A percentile compares a stretch with the other conserved stretches of the same genome.
Evolutionary conservation across 2,888 invertebrate genomes (phyloP).

Genomic region (Trichopria drosophilae): DNA sequence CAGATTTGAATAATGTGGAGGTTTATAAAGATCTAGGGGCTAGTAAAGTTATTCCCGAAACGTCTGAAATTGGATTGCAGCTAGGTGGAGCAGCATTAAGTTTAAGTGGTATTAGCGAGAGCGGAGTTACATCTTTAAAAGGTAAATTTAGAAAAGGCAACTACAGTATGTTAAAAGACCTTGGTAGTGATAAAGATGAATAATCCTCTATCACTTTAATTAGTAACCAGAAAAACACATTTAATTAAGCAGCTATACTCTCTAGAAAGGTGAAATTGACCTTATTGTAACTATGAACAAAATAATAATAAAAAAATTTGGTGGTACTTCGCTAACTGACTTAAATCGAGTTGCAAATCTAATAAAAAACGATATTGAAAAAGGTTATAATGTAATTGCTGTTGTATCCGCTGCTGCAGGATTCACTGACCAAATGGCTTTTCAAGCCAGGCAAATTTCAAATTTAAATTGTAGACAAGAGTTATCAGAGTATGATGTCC

Average conservation of each 20-base stretch:
- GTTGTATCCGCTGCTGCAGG: not conserved
- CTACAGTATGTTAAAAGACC: constrained; percentile 17
- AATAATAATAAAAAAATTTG: too few relatives aligned
- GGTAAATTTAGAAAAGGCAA: constrained; percentile 17
- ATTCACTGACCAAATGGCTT: not conserved
- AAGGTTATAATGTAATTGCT: not conserved
- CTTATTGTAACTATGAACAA: too few relatives aligned
- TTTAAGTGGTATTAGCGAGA: constrained; percentile 19
- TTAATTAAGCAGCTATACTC: too few relatives aligned
- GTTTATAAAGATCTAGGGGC: constrained; percentile 18
- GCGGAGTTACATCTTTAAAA: constrained; percentile 14
- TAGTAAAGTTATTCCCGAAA: constrained; percentile 15
- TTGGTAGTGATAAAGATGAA: too few relatives aligned
- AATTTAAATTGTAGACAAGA: not conserved
- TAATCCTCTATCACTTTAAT: too few relatives aligned
- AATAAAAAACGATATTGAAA: not conserved
- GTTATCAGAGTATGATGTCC: not conserved
- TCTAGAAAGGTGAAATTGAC: too few relatives aligned
- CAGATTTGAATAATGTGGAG: constrained; percentile 15
- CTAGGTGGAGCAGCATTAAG: constrained; percentile 16
- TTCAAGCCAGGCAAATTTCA: not conserved
- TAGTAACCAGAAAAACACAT: too few relatives aligned
- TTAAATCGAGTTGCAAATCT: not conserved
- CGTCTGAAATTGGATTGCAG: constrained; percentile 17
- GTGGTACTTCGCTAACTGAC: not conserved